Conservation (phyloP, 2,113 vertebrate species). For the Neotoma lepida region DNA sequence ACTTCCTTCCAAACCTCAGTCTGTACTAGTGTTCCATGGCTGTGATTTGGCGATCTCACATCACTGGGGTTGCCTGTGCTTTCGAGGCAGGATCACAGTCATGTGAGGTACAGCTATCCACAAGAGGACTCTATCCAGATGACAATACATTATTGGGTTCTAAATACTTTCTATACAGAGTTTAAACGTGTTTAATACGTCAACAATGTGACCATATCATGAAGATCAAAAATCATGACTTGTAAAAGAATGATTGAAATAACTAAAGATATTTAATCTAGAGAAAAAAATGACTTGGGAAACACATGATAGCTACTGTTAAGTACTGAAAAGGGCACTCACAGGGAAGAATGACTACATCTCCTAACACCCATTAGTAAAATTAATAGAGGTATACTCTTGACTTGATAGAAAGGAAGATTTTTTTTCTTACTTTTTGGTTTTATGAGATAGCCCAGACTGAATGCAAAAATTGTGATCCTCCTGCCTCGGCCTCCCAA, state of each 20-base stretch:
- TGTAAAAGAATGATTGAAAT: constrained; percentile 78
- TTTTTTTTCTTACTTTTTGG: constrained; percentile 22
- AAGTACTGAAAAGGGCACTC: constrained; percentile 76
- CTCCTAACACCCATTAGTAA: constrained; percentile 74
- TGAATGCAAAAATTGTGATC: neutral
- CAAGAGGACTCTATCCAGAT: constrained; percentile 34
- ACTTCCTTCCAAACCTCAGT: neutral
- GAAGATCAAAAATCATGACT: constrained; percentile 76
- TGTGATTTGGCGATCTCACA: neutral
- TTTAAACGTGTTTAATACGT: constrained; percentile 64
- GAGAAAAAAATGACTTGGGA: constrained; percentile 71
- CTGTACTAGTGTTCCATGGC: neutral
- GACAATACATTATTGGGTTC: constrained; percentile 48
- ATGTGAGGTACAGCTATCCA: constrained; percentile 13
- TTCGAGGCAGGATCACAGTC: neutral
- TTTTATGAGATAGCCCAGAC: constrained; percentile 33
- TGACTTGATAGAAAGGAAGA: constrained; percentile 76
- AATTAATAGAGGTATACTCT: constrained; percentile 75
- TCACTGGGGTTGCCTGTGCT: neutral
- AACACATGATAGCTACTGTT: constrained; percentile 80
- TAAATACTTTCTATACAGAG: constrained; percentile 55
- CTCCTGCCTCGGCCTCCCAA: neutral
- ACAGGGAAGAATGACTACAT: constrained; percentile 69
- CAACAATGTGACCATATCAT: constrained; percentile 65
- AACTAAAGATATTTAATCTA: constrained; percentile 82